These are phyloP conservation scores for Drosophila kanapiae DNA, from an alignment of 1,140 invertebrate genomes.

Conservation along the genomic window DNA sequence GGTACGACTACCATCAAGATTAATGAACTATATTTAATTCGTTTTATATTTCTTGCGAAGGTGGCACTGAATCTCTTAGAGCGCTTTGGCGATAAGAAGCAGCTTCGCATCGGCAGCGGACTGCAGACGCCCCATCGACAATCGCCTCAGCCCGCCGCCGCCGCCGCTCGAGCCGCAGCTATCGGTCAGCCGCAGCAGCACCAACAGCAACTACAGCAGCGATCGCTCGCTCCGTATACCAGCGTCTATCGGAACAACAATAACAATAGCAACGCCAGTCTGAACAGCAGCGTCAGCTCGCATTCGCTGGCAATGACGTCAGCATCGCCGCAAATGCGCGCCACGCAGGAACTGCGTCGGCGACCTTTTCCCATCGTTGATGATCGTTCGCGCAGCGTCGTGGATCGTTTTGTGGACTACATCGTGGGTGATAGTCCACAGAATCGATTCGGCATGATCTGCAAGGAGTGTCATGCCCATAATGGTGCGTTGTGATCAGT, in stretches of 20 bases:
- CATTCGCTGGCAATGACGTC: constrained; percentile 36
- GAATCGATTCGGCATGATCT: constrained; percentile 98
- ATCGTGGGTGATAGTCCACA: constrained; percentile 97
- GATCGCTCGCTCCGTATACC: constrained; percentile 81
- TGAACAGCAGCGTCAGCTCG: constrained; percentile 79
- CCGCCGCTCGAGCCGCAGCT: constrained; percentile 2
- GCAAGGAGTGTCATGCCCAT: constrained; percentile 94
- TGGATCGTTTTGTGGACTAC: constrained; percentile 97
- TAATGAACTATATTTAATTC: neutral
- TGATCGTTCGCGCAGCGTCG: constrained; percentile 87
- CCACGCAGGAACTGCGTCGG: constrained; percentile 74
- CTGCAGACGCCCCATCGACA: constrained; percentile 21
- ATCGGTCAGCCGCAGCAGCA: constrained; percentile 9
- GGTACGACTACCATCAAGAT: constrained; percentile 85
- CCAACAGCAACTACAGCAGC: constrained; percentile 60
- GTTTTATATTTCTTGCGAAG: constrained; percentile 15
- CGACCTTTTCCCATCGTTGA: constrained; percentile 82
- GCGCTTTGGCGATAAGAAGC: constrained; percentile 76
- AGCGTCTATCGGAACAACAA: constrained; percentile 85
- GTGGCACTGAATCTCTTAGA: constrained; percentile 80
- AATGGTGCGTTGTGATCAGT: constrained; percentile 88
- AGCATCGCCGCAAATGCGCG: constrained; percentile 38
- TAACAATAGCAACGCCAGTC: constrained; percentile 68
- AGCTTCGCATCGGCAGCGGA: constrained; percentile 41
- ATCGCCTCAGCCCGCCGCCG: constrained; percentile 43